Percentiles rank a stretch among this genome's conserved stretches.
phyloP scores from a whole-genome alignment of 2,113 vertebrate genomes.

The Leptobrachium ailaonicum region DNA sequence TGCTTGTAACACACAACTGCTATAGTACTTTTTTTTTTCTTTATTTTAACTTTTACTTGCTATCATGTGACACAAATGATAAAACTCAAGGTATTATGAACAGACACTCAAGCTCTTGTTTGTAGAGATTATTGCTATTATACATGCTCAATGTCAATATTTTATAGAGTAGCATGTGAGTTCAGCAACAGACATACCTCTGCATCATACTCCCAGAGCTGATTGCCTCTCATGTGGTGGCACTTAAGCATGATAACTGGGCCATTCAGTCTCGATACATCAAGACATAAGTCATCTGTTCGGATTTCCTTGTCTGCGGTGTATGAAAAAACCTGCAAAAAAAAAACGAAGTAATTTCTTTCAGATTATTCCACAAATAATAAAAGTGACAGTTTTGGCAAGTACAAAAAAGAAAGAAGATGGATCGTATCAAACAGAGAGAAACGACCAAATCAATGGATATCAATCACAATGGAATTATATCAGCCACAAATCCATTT shows the following conservation, averaged over 20 bases:
- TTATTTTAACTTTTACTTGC: too few species aligned
- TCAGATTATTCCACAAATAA: background rate
- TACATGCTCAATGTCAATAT: background rate
- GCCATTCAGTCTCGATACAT: conserved; percentile 92
- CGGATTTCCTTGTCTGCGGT: conserved; percentile 96
- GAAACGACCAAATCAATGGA: too few species aligned
- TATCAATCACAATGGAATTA: too few species aligned
- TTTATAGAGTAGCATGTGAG: too few species aligned
- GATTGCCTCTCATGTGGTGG: conserved; percentile 97
- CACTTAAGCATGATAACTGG: conserved; percentile 96
- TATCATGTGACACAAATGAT: too few species aligned
- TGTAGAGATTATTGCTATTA: background rate
- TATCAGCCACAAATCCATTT: too few species aligned
- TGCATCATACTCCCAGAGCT: conserved; percentile 96
- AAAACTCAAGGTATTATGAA: too few species aligned
- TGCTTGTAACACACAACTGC: too few species aligned
- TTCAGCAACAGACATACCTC: conserved; percentile 76
- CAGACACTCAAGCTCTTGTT: background rate
- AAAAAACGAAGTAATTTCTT: conserved; percentile 4
- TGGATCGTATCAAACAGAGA: too few species aligned
- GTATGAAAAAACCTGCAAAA: conserved; percentile 92
- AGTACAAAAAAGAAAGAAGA: too few species aligned
- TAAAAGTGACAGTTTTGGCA: too few species aligned
- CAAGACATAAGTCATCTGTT: conserved; percentile 94
- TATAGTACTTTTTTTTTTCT: too few species aligned